Percentiles rank a stretch among this genome's conserved stretches.
Evolutionary conservation across 2,888 invertebrate species (phyloP).

Genomic region (Brachyptera risi): DNA sequence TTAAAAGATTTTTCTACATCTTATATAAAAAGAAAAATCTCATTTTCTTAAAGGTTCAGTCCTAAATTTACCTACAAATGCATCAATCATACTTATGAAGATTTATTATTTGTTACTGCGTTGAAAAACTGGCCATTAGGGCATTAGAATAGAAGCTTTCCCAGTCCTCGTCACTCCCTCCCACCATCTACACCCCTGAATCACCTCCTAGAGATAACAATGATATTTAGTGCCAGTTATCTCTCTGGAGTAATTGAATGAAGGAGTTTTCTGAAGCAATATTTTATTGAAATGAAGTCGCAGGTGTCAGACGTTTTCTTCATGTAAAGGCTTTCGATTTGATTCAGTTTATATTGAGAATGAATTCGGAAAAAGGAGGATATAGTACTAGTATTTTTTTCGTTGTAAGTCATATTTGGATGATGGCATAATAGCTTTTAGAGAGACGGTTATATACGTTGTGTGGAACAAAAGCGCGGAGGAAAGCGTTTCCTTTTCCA

Average conservation of each 20-base stretch:
- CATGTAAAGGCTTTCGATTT: slow-evolving; percentile 16
- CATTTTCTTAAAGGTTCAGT: neutral
- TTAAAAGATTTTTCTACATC: too few species aligned
- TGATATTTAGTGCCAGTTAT: slow-evolving; percentile 25
- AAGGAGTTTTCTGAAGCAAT: slow-evolving; percentile 8
- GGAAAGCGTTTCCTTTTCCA: slow-evolving; percentile 29
- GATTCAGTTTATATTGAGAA: slow-evolving; percentile 22
- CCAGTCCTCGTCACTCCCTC: too few species aligned
- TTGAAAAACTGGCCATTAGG: slow-evolving; percentile 20
- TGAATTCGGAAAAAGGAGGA: too few species aligned
- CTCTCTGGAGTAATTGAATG: slow-evolving; percentile 25
- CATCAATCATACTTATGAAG: slow-evolving; percentile 21
- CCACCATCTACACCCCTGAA: neutral
- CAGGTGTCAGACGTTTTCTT: slow-evolving; percentile 17
- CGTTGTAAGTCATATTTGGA: slow-evolving; percentile 27
- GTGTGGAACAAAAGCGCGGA: slow-evolving; percentile 23
- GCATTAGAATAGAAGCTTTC: slow-evolving; percentile 10
- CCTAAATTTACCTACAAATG: slow-evolving; percentile 11
- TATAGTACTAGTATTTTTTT: slow-evolving; percentile 1
- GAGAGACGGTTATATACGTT: slow-evolving; percentile 22
- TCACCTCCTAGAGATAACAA: slow-evolving; percentile 11
- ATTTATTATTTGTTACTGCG: slow-evolving; percentile 8
- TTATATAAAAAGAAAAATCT: neutral
- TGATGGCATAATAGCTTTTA: slow-evolving; percentile 27
- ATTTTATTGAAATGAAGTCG: slow-evolving; percentile 26